Conservation (phyloP, 2,888 invertebrate species). For the Aspidiotus destructor region DNA sequence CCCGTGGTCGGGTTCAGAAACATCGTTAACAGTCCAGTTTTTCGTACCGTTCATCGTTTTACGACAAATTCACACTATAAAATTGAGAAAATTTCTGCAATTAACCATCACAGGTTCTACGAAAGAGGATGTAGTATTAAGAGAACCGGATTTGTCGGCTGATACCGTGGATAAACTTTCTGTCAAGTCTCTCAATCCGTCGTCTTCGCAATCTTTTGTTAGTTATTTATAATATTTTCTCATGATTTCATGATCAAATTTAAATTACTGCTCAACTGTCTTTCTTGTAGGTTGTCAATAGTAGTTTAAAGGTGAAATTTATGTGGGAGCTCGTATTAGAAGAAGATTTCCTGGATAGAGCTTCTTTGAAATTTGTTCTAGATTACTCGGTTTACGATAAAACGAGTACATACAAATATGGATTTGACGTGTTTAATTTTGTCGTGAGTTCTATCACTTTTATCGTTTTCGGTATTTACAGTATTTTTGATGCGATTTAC, state of each 20-base stretch:
- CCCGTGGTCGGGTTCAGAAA: slow-evolving; percentile 64
- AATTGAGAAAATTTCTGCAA: slow-evolving; percentile 75
- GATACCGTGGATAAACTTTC: neutral
- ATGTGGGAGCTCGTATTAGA: slow-evolving; percentile 37
- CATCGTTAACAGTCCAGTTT: slow-evolving; percentile 45
- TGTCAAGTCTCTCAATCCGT: slow-evolving; percentile 11
- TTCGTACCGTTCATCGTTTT: slow-evolving; percentile 69
- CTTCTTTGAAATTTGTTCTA: slow-evolving; percentile 11
- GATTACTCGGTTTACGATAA: slow-evolving; percentile 11
- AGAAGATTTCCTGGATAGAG: slow-evolving; percentile 13
- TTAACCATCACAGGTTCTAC: slow-evolving; percentile 57
- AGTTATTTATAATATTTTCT: slow-evolving; percentile 11
- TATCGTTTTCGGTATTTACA: too few relatives aligned
- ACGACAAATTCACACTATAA: slow-evolving; percentile 60
- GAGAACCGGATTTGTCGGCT: slow-evolving; percentile 12
- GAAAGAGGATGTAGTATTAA: slow-evolving; percentile 42
- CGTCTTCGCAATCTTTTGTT: slow-evolving; percentile 18
- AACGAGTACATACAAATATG: slow-evolving; percentile 17
- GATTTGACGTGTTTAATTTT: slow-evolving; percentile 14
- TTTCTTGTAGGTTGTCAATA: slow-evolving; percentile 16
- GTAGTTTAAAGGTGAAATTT: slow-evolving; percentile 35
- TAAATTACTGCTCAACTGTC: neutral
- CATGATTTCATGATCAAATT: neutral
- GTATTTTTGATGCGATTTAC: too few relatives aligned
- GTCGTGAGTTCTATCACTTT: slow-evolving; percentile 4